phyloP scores from a whole-genome alignment of 1,140 invertebrate genomes.

The Leptinotarsa lineolata region DNA sequence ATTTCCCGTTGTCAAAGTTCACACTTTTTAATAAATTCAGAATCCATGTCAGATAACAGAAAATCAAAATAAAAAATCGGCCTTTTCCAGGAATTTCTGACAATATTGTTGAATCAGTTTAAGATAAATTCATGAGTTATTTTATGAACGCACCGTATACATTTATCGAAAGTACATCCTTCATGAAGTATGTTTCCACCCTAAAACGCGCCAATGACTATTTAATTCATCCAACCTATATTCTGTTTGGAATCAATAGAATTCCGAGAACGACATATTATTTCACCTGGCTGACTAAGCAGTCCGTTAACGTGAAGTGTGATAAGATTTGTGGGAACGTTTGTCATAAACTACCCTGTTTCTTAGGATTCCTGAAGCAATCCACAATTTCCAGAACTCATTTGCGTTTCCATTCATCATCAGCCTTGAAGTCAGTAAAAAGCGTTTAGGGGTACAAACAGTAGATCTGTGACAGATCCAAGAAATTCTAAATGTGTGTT shows the following conservation, averaged over 20 bases:
- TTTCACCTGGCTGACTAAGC: slow-evolving; percentile 14
- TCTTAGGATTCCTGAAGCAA: background rate
- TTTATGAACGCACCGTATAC: no score
- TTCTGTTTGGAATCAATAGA: slow-evolving; percentile 12
- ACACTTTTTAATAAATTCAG: no score
- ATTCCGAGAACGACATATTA: slow-evolving; percentile 1
- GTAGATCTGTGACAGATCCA: background rate
- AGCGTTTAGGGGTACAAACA: background rate
- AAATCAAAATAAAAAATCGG: no score
- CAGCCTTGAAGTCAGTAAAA: background rate
- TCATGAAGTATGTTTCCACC: background rate
- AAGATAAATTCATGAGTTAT: no score
- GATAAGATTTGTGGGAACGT: slow-evolving; percentile 17
- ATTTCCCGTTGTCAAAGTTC: no score
- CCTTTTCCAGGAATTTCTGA: no score
- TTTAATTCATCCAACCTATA: slow-evolving; percentile 10
- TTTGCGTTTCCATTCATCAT: slow-evolving; percentile 6
- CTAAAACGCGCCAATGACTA: background rate
- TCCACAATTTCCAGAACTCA: slow-evolving; percentile 13
- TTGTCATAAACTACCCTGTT: slow-evolving; percentile 4
- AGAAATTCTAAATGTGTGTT: background rate
- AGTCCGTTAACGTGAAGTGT: slow-evolving; percentile 8
- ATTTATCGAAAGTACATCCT: background rate
- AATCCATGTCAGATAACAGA: no score
- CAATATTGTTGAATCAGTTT: no score